Evolutionary conservation across 2,888 invertebrate species (phyloP), one percentile per base, ranked within the genome.

Genomic region (Noctuana brunneofusca): DNA sequence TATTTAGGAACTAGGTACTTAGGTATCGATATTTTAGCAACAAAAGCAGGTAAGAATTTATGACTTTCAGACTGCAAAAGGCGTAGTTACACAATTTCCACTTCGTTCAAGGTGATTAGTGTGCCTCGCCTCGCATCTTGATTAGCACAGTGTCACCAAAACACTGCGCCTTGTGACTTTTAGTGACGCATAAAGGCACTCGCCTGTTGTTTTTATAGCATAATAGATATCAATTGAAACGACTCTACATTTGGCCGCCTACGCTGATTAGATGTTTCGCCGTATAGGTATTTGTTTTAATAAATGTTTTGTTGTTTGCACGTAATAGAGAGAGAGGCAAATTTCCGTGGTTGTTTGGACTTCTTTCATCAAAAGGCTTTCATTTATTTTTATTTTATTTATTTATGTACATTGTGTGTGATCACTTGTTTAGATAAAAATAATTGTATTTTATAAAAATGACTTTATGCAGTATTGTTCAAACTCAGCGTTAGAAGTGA

Each of bases 141-240:
- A 41, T 43, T 43, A 18, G 18, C 5, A 43, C 16, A 41, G 41
- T 41, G 41, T 41, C 41, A 41, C 41, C 41, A 41, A 41, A 41
- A 41, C 18, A 6, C 18, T 41, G 41, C 41, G 41, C 41, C 41
- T 41, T 58, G 62, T 53, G 20, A 16, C 18, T 49, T 5, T 49
- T 14, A 32, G 55, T 69, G 69, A 68, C 69, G 64, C 65, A 71
- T 64, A 67, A 67, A 64, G 64, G 53, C 55, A 63, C 60, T 66
- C 63, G 55, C 48, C 22, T 66, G 63, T 53, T 63, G 54, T 69
- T 56, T 66, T 64, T 65, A 70, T 58, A 62, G 68, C 63, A 71
- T 69, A 70, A 71, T 71, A 68, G 66, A 68, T 68, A 72, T 69
- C 69, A 74, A 72, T 73, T 70, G 69, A 69, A 67, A 66, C 65